phyloP scores from a whole-genome alignment of 2,113 vertebrate species.

The Herpetotheres cachinnans region DNA sequence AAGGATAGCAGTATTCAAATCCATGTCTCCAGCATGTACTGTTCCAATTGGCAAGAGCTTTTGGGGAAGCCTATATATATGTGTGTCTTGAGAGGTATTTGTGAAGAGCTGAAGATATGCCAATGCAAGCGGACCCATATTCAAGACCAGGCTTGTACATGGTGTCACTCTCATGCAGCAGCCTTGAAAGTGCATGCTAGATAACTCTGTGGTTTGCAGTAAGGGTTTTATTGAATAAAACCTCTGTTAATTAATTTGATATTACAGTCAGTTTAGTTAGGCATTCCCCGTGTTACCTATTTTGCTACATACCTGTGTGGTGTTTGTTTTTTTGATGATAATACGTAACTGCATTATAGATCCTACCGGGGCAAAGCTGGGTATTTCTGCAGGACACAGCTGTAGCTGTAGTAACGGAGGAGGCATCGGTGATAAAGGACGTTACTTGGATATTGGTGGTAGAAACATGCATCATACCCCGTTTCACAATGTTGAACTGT shows the following conservation, averaged over 20 bases:
- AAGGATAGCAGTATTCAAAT: neutral
- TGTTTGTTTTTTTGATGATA: neutral
- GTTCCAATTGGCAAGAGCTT: neutral
- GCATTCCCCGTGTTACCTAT: neutral
- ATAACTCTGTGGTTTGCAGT: neutral
- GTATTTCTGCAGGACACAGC: neutral
- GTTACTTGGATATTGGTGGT: neutral
- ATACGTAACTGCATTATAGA: neutral
- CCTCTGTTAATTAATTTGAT: neutral
- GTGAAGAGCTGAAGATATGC: neutral
- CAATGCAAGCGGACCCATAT: neutral
- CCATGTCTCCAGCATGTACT: neutral
- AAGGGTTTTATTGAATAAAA: neutral
- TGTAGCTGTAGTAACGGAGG: neutral
- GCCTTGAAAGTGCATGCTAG: neutral
- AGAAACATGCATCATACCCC: neutral
- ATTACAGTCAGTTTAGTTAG: neutral
- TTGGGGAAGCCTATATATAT: neutral
- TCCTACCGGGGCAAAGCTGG: neutral
- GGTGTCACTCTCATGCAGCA: neutral
- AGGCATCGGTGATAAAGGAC: neutral
- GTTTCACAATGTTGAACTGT: rapidly evolving
- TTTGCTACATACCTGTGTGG: neutral
- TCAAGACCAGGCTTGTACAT: neutral
- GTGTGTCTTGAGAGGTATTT: neutral